Conservation (phyloP, 2,888 invertebrate species). For the Coremacera marginata region DNA sequence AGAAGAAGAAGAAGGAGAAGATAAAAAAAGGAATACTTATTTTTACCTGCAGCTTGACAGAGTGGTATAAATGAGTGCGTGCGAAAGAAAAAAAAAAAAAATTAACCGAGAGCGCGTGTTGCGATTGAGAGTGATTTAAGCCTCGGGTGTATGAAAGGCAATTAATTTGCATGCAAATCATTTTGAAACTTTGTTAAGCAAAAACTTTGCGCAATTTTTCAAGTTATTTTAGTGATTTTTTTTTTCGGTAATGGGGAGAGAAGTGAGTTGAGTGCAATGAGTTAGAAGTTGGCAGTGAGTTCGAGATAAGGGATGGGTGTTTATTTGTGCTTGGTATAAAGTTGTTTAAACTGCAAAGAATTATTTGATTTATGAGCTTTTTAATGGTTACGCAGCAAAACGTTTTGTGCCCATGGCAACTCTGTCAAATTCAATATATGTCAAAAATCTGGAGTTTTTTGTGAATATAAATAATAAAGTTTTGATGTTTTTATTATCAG, state of each 20-base stretch:
- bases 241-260: neutral
- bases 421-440: neutral
- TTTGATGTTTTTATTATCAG: neutral
- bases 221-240: neutral
- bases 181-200: conserved; percentile 26
- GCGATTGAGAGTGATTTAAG: neutral
- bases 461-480: neutral
- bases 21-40: neutral
- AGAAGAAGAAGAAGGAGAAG: neutral
- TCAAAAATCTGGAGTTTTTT: neutral
- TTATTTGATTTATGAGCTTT: conserved; percentile 30
- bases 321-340: neutral
- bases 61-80: neutral
- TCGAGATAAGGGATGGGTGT: neutral
- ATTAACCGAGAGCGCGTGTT: neutral
- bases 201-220: conserved; percentile 24
- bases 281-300: neutral
- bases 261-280: too few species aligned
- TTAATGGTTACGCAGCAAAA: neutral
- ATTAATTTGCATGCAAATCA: conserved; percentile 33
- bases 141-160: neutral
- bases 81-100: neutral
- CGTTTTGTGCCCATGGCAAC: neutral
- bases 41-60: neutral
- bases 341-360: neutral